Percentiles rank a stretch among this genome's conserved stretches.
Conservation (phyloP, 2,888 invertebrate genomes). For the Hofmannophila pseudospretella region DNA sequence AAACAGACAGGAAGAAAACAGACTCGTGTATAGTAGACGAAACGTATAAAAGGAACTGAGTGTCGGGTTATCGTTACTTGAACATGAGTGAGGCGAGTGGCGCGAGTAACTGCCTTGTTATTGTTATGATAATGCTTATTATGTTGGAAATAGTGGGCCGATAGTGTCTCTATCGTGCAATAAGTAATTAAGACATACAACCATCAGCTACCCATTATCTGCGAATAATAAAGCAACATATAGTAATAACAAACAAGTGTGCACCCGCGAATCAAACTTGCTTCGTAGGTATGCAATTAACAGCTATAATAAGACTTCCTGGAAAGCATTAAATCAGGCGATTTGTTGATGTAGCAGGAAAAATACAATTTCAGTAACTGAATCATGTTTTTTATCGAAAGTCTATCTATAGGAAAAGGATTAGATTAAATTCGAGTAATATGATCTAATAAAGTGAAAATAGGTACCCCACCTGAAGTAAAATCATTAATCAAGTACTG, state of each 20-base stretch:
- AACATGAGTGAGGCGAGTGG: conserved; percentile 8
- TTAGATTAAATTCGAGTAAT: too few relatives aligned
- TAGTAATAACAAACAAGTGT: conserved; percentile 46
- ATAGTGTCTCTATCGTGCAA: conserved; percentile 69
- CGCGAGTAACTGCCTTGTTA: conserved; percentile 48
- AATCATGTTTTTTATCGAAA: too few relatives aligned
- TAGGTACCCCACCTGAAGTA: too few relatives aligned
- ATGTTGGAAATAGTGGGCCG: conserved; percentile 68
- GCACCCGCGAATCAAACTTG: conserved; percentile 30
- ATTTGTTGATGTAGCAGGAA: neutral
- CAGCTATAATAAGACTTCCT: conserved; percentile 44
- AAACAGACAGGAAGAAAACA: too few relatives aligned
- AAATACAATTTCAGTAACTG: neutral
- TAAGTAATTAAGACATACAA: conserved; percentile 68
- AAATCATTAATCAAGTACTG: too few relatives aligned
- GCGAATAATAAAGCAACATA: conserved; percentile 5
- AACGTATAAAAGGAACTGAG: neutral
- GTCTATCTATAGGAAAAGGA: too few relatives aligned
- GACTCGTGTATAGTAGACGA: too few relatives aligned
- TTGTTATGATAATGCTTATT: conserved; percentile 75
- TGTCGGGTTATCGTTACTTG: conserved; percentile 33
- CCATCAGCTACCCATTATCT: conserved; percentile 4
- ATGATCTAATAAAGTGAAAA: too few relatives aligned
- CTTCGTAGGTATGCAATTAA: conserved; percentile 31
- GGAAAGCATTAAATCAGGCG: conserved; percentile 33